Evolutionary conservation across 2,797 vertebrate species (phyloP).

Genomic region (Oreochromis grahami): DNA sequence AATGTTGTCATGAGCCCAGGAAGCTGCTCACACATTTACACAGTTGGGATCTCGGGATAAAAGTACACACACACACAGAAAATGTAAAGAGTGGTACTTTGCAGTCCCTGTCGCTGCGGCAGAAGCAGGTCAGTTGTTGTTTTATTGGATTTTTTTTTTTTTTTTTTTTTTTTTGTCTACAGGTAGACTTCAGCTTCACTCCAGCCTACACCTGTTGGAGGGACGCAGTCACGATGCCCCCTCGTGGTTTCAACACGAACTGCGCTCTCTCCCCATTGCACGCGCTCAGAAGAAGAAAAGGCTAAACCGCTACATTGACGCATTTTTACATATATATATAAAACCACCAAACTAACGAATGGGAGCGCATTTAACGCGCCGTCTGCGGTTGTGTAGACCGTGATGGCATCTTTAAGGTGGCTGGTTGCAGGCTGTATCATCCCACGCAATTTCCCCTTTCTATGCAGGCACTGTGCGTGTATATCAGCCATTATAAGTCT

Average conservation of each 20-base stretch:
- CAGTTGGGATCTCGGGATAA: not conserved
- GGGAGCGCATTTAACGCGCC: not conserved
- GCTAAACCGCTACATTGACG: conserved; percentile 49
- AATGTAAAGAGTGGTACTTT: not conserved
- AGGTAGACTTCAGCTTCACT: conserved; percentile 57
- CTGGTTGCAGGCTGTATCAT: conserved; percentile 56
- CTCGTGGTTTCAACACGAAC: conserved; percentile 62
- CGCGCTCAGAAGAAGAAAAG: conserved; percentile 24
- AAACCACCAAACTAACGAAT: not conserved
- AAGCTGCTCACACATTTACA: not conserved
- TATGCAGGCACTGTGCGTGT: conserved; percentile 63
- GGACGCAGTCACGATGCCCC: conserved; percentile 70
- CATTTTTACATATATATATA: not conserved
- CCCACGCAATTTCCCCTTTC: conserved; percentile 69
- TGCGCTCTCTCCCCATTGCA: conserved; percentile 2
- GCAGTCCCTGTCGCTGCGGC: conserved; percentile 22
- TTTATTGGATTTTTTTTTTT: not conserved
- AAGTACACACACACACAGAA: not conserved
- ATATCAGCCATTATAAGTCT: conserved; percentile 62
- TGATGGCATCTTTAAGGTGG: conserved; percentile 51
- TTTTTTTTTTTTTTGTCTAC: conserved; percentile 20
- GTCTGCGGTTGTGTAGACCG: conserved; percentile 27
- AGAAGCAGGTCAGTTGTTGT: not conserved
- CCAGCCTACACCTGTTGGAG: conserved; percentile 73
- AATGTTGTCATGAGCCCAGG: not conserved